Evolutionary conservation across 2,113 vertebrate species (phyloP).

Genomic region (Capra hircus): DNA sequence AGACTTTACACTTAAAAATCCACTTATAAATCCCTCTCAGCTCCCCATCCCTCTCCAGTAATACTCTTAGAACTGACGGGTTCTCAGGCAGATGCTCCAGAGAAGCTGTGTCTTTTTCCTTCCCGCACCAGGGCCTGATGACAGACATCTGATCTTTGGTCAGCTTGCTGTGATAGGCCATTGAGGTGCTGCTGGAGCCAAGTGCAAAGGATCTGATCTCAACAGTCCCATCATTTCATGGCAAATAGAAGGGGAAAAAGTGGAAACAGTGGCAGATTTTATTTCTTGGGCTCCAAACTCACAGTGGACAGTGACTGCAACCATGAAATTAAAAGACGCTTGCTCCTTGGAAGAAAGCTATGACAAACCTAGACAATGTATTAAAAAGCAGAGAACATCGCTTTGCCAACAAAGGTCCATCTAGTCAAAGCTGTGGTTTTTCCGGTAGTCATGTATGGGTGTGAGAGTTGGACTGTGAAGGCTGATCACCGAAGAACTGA

Average conservation of each 20-base stretch:
- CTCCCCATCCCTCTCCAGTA: background rate
- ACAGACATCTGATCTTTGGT: background rate
- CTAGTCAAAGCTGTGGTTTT: background rate
- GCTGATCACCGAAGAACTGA: fast-evolving
- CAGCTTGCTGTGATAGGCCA: background rate
- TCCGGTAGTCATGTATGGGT: background rate
- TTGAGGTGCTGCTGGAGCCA: background rate
- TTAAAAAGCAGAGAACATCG: background rate
- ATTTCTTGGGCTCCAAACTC: background rate
- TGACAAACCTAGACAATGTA: background rate
- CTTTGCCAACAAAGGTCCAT: fast-evolving
- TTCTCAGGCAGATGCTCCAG: background rate
- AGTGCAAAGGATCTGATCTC: background rate
- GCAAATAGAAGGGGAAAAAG: background rate
- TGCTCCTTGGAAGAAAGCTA: background rate
- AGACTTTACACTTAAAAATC: background rate
- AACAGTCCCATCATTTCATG: background rate
- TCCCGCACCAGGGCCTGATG: background rate
- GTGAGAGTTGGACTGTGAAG: background rate
- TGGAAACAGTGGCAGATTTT: background rate
- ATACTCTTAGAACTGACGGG: background rate
- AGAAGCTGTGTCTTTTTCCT: background rate
- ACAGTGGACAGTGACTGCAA: background rate
- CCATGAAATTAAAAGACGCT: background rate
- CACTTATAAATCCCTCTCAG: background rate